Base-by-base conservation (phyloP, 2,797 vertebrate genomes). In the Leucoraja ocellata region DNA sequence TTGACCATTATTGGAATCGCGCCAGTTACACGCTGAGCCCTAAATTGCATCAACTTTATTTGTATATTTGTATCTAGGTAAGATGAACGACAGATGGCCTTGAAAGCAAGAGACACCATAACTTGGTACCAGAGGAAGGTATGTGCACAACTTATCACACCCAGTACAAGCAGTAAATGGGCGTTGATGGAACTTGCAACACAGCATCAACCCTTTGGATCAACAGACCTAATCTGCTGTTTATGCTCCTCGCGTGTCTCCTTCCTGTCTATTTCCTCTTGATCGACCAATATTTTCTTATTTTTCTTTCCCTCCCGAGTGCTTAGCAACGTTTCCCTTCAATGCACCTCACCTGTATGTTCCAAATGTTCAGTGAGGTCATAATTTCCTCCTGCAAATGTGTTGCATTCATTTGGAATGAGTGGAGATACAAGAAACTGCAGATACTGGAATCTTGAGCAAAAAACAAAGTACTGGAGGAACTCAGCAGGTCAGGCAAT, bases 81-180 rank as follows among this genome's bases (percentile, higher is more conserved):
- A 96, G 95, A 96, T 96, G 96, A 94, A 93, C 94, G 94, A 63
- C 94, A 94, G 93, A 96, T 96, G 96, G 96, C 96, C 95, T 94
- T 95, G 46, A 94, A 94, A 93, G 96, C 95, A 94, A 95, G 96
- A 93, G 96, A 98, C 97, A 98, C 98, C 95, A 99, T 99, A 95
- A 96, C 98, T 88, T 99, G 98, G 99, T 99, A 99, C 96, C 99
- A 99, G 95, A 98, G 98, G 96, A 99, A 99, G 98, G 99, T 99
- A 95, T 96, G 94, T 91, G 23, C n/a, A 61, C 61, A 68, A 8
- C 16, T 32, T 32, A 16, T 36, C n/a, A 21, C 28, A 7, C 14
- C 6, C 6, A n/a, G 14, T 46, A 7, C 6, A 18, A 81, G 79
- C 39, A 9, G 7, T 25, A 54, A 23, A 21, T 10, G 21, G 18